Percentiles rank a stretch among this genome's conserved stretches.
Conservation (phyloP, 2,113 vertebrate genomes). For the Plectropomus leopardus region DNA sequence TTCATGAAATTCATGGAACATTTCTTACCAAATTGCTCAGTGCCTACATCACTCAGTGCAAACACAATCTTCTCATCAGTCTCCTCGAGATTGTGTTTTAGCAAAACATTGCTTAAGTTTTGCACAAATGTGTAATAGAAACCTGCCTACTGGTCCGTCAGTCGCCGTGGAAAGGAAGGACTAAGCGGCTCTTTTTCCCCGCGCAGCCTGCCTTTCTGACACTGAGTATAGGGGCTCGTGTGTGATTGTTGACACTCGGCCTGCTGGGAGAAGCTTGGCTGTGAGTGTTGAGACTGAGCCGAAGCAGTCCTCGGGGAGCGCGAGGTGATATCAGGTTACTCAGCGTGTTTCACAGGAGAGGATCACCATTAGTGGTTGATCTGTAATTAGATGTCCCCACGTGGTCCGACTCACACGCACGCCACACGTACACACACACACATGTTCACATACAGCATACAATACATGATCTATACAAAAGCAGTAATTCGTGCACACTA, state of each 20-base stretch:
- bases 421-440: not conserved
- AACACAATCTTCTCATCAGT: too few species aligned
- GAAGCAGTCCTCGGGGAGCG: constrained; percentile 18
- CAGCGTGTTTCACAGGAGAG: constrained; percentile 52
- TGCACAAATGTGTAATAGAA: too few species aligned
- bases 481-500: not conserved
- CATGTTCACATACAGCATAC: not conserved
- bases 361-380: constrained; percentile 61
- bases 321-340: constrained; percentile 68
- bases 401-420: constrained; percentile 11
- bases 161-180: not conserved
- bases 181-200: not conserved
- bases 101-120: too few species aligned
- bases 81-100: too few species aligned
- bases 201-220: not conserved
- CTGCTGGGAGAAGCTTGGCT: not conserved
- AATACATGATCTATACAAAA: not conserved
- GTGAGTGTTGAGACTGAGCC: constrained; percentile 30
- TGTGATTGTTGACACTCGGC: constrained; percentile 21
- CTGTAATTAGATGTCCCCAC: constrained; percentile 79
- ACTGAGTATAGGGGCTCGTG: not conserved
- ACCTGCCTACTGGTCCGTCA: not conserved
- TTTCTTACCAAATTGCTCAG: too few species aligned
- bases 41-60: too few species aligned
- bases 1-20: too few species aligned